These are phyloP conservation scores for Micromys minutus DNA, from an alignment of 2,113 vertebrate species.

Conservation along the genomic window DNA sequence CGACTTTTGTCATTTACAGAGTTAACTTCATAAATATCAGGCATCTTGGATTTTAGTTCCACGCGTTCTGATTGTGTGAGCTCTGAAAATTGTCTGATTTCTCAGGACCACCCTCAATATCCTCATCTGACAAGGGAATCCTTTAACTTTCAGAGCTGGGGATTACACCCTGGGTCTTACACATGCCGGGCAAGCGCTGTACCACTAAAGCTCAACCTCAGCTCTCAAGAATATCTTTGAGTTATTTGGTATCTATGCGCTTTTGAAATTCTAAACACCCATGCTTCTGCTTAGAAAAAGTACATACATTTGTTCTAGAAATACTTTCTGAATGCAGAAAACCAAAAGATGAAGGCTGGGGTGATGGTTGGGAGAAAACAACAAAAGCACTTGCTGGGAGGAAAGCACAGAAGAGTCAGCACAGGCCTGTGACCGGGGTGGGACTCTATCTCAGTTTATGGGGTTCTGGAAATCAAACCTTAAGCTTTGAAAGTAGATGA, in stretches of 20 bases:
- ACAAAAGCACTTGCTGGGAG: neutral
- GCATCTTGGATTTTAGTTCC: neutral
- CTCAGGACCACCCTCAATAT: neutral
- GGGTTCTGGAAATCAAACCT: neutral
- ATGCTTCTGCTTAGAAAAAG: neutral
- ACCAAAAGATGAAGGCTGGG: neutral
- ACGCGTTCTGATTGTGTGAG: neutral
- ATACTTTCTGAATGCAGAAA: conserved; percentile 27
- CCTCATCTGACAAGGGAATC: conserved; percentile 12
- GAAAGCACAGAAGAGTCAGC: neutral
- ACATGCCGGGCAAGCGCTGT: neutral
- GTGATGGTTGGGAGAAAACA: neutral
- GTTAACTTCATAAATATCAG: neutral
- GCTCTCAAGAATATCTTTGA: conserved; percentile 36
- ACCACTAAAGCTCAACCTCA: neutral
- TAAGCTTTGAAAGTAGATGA: neutral
- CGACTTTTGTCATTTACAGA: neutral
- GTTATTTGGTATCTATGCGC: neutral
- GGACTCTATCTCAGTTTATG: neutral
- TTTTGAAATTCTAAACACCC: conserved; percentile 27
- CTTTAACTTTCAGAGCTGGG: too few species aligned
- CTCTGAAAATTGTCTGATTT: conserved; percentile 27
- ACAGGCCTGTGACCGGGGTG: neutral
- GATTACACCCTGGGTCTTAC: neutral
- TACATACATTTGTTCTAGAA: conserved; percentile 10